Evolutionary conservation across 2,113 vertebrate species (phyloP).

Genomic region (Lagenorhynchus albirostris): DNA sequence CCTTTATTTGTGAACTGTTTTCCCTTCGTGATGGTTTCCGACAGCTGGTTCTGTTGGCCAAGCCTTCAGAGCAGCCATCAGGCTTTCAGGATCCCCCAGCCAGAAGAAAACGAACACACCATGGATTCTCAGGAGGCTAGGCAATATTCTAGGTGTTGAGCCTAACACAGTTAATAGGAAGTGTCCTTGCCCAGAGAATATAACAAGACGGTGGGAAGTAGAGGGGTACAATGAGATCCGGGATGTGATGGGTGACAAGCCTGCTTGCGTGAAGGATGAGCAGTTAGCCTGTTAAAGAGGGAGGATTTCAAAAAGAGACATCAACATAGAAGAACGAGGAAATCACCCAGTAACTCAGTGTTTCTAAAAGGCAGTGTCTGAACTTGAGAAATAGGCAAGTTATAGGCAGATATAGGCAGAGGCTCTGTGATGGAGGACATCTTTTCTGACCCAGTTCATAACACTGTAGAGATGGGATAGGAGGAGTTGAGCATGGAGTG

Average conservation of each 20-base stretch:
- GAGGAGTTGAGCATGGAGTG: not conserved
- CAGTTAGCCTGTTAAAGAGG: not conserved
- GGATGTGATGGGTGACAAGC: not conserved
- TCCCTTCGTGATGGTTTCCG: not conserved
- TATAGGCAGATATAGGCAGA: not conserved
- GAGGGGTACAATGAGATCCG: not conserved
- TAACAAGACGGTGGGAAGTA: not conserved
- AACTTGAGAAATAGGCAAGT: not conserved
- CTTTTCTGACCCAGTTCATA: not conserved
- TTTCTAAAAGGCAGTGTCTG: not conserved
- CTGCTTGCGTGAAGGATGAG: not conserved
- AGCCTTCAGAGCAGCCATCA: not conserved
- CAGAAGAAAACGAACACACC: not conserved
- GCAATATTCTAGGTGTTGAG: not conserved
- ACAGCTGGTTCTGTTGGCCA: not conserved
- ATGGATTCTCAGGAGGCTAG: not conserved
- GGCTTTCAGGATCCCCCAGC: not conserved
- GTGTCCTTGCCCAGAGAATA: not conserved
- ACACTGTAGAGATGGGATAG: not conserved
- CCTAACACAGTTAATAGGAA: not conserved
- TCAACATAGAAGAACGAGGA: not conserved
- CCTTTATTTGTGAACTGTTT: not conserved
- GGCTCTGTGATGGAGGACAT: not conserved
- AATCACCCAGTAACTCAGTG: not conserved
- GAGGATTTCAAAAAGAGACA: not conserved